Conservation (phyloP, 1,140 invertebrate species). For the Nasonia vitripennis region DNA sequence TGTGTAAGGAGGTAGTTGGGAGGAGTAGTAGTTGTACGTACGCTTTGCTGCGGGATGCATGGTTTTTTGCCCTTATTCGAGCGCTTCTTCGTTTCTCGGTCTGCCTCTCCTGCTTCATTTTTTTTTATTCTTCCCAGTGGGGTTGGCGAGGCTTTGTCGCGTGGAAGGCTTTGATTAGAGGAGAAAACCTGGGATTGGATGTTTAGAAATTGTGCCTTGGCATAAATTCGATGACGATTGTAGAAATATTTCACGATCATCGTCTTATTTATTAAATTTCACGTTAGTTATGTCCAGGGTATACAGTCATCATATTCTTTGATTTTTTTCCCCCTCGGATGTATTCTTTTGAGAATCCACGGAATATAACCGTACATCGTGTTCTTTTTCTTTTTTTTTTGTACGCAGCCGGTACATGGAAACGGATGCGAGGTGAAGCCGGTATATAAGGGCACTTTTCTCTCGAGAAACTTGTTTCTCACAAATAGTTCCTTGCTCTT, state of each 20-base stretch:
- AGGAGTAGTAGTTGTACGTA: not conserved
- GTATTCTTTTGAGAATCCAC: no score
- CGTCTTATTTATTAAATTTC: no score
- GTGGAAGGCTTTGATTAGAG: constrained; percentile 8
- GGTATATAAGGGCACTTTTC: constrained; percentile 10
- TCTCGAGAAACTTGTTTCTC: constrained; percentile 30
- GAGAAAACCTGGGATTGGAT: not conserved
- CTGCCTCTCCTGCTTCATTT: not conserved
- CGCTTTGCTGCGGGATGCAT: not conserved
- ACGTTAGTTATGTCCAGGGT: no score
- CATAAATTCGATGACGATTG: not conserved
- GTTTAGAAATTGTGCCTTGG: not conserved
- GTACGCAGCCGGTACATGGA: not conserved
- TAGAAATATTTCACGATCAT: not conserved
- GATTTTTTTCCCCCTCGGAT: no score
- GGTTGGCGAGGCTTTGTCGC: not conserved
- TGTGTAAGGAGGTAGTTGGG: not conserved
- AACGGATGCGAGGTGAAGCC: not conserved
- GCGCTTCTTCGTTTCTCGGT: not conserved
- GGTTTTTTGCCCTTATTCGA: not conserved
- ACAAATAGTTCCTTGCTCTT: constrained; percentile 10
- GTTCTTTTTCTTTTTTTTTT: not conserved
- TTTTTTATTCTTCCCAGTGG: not conserved
- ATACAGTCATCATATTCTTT: no score
- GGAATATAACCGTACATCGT: no score